Conservation (phyloP, 2,888 invertebrate genomes). For the Melieria picta region DNA sequence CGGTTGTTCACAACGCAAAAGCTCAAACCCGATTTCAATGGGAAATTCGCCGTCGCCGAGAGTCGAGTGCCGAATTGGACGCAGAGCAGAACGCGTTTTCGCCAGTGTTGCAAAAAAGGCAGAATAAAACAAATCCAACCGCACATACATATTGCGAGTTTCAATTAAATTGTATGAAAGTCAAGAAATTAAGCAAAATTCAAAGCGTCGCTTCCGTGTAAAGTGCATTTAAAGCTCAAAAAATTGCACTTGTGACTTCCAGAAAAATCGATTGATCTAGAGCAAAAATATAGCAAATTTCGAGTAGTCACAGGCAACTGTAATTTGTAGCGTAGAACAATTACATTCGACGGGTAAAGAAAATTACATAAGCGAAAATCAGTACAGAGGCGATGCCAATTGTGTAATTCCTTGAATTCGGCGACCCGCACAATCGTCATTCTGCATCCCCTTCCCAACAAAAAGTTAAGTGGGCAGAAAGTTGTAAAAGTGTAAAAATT, state of each 20-base stretch:
- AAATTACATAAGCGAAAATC: no score
- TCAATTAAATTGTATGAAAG: slow-evolving; percentile 1
- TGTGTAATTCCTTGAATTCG: no score
- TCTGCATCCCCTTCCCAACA: no score
- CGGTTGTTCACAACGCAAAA: background rate
- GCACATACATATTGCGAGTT: slow-evolving; percentile 8
- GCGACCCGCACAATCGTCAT: no score
- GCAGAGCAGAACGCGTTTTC: slow-evolving; percentile 13
- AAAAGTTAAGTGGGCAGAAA: no score
- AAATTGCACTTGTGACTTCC: slow-evolving; percentile 11
- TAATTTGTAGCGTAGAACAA: no score
- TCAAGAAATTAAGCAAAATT: slow-evolving; percentile 14
- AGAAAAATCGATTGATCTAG: slow-evolving; percentile 9
- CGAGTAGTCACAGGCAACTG: no score
- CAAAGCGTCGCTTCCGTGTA: slow-evolving; percentile 3
- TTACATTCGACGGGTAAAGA: background rate
- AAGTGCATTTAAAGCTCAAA: background rate
- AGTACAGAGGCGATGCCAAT: no score
- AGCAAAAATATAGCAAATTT: background rate
- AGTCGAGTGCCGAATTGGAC: background rate
- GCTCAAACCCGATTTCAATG: slow-evolving; percentile 30
- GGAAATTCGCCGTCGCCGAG: slow-evolving; percentile 21
- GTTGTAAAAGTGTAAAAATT: no score
- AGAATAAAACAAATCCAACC: slow-evolving; percentile 10
- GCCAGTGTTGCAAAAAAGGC: slow-evolving; percentile 21